These are phyloP conservation scores for Apamea epomidion DNA, from an alignment of 2,888 invertebrate species.

Conservation along the genomic window DNA sequence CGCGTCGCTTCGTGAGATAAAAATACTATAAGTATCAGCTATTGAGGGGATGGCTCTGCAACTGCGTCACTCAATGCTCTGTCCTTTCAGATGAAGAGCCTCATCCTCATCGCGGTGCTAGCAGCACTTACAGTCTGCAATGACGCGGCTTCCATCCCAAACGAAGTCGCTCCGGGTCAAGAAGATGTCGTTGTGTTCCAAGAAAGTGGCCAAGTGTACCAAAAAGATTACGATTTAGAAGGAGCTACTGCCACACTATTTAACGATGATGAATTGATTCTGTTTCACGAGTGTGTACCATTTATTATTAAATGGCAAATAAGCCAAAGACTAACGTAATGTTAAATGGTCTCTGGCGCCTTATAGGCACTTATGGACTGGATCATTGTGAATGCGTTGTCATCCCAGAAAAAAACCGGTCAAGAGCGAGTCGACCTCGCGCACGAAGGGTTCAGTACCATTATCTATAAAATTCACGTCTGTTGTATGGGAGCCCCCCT, in stretches of 20 bases:
- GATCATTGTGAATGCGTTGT: no score
- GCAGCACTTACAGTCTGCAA: conserved; percentile 17
- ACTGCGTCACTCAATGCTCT: not conserved
- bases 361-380: no score
- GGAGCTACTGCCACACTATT: not conserved
- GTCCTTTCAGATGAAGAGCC: conserved; percentile 31
- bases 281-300: not conserved
- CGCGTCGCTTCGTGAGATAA: no score
- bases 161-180: not conserved
- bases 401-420: no score
- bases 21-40: no score
- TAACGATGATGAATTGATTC: not conserved
- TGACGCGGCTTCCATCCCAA: conserved; percentile 8
- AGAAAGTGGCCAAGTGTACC: not conserved
- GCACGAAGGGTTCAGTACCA: no score
- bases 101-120: conserved; percentile 18
- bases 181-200: not conserved
- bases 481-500: no score
- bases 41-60: no score
- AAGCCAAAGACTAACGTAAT: no score
- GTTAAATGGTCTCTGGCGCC: no score
- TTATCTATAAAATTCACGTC: no score
- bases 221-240: conserved; percentile 3
- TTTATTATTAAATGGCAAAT: not conserved
- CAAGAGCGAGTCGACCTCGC: no score